A percentile compares a stretch with the other conserved stretches of the same genome.
phyloP scores from a whole-genome alignment of 2,888 invertebrate species.

The Euphydryas editha region DNA sequence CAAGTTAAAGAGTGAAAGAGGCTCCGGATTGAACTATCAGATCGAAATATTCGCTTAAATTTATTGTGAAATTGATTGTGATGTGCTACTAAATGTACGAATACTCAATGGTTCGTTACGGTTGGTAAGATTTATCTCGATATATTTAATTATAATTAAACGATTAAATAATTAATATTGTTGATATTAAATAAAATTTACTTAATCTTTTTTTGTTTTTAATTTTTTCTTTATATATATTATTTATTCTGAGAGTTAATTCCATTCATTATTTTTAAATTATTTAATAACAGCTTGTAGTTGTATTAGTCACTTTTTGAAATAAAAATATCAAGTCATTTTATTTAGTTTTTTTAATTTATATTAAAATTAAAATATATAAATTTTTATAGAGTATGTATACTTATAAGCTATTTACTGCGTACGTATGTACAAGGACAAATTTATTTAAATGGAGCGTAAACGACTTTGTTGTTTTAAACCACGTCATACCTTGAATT shows the following conservation, averaged over 20 bases:
- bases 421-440: conserved; percentile 2
- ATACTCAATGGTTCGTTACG: not conserved
- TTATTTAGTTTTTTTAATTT: not conserved
- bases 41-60: conserved; percentile 72
- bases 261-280: not conserved
- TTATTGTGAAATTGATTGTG: not conserved
- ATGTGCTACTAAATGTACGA: not conserved
- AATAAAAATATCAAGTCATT: not conserved
- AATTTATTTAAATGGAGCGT: conserved; percentile 7
- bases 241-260: not conserved
- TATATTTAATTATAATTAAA: not conserved
- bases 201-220: not conserved
- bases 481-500: not conserved
- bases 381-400: not conserved
- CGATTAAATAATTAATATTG: not conserved
- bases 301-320: no score
- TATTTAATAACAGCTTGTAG: not conserved
- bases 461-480: conserved; percentile 1
- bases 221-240: not conserved
- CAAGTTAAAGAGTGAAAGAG: conserved; percentile 72
- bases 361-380: no score
- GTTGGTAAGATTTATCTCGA: not conserved
- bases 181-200: not conserved
- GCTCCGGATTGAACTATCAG: conserved; percentile 64
- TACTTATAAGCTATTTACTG: conserved; percentile 14